Evolutionary conservation across 2,113 vertebrate genomes (phyloP).

Genomic region (Sceloporus tristichus): DNA sequence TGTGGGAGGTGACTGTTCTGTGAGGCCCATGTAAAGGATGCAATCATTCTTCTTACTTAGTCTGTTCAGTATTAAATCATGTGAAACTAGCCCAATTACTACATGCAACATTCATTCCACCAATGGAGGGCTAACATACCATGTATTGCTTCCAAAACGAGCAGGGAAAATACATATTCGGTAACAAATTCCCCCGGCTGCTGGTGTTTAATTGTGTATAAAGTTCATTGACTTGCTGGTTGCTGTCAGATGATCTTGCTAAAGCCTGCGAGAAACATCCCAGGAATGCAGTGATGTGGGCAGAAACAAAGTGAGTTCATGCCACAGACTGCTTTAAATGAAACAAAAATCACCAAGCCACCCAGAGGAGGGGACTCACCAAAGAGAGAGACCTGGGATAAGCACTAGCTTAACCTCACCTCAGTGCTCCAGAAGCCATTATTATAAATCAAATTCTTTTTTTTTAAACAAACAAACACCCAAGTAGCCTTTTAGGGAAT

Average conservation of each 20-base stretch:
- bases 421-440: slow-evolving; percentile 68
- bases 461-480: slow-evolving; percentile 34
- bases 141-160: slow-evolving; percentile 64
- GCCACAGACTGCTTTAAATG: slow-evolving; percentile 84
- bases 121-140: slow-evolving; percentile 55
- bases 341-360: slow-evolving; percentile 84
- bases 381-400: slow-evolving; percentile 68
- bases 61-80: slow-evolving; percentile 82
- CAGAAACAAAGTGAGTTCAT: slow-evolving; percentile 90
- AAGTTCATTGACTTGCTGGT: slow-evolving; percentile 91
- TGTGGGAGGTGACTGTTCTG: slow-evolving; percentile 88
- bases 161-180: slow-evolving; percentile 50
- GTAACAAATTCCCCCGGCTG: slow-evolving; percentile 74
- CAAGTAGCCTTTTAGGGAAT: slow-evolving; percentile 53
- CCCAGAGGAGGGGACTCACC: slow-evolving; percentile 77
- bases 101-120: slow-evolving; percentile 68
- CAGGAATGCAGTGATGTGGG: slow-evolving; percentile 95
- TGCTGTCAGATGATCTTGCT: slow-evolving; percentile 95
- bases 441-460: slow-evolving; percentile 66
- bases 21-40: slow-evolving; percentile 85
- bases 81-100: slow-evolving; percentile 75
- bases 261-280: slow-evolving; percentile 90
- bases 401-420: slow-evolving; percentile 75
- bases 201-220: slow-evolving; percentile 83
- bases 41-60: slow-evolving; percentile 78